Percentiles rank a stretch among this genome's conserved stretches.
phyloP scores from a whole-genome alignment of 2,113 vertebrate genomes.

The Mastomys coucha region DNA sequence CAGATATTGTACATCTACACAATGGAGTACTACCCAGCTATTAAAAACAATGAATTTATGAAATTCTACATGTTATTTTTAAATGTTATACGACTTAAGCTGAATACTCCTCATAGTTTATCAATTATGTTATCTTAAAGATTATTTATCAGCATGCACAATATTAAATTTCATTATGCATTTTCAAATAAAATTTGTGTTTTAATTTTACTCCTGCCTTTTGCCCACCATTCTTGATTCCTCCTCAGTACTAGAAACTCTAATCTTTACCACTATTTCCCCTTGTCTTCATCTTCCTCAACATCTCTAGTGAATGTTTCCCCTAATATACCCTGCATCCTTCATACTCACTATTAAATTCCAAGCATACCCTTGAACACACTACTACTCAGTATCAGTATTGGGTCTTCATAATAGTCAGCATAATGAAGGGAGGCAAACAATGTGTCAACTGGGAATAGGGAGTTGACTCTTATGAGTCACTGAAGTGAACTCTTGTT shows the following conservation, averaged over 20 bases:
- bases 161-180: background rate
- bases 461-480: background rate
- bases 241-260: background rate
- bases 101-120: background rate
- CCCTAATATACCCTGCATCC: background rate
- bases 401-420: background rate
- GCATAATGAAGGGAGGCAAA: background rate
- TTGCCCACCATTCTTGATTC: no score
- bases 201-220: background rate
- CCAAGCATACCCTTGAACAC: background rate
- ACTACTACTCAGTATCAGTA: background rate
- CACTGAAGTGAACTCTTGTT: background rate
- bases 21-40: no score
- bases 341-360: background rate
- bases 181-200: background rate
- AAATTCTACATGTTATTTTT: no score
- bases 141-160: background rate
- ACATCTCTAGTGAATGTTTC: background rate
- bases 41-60: no score
- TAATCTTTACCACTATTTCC: background rate
- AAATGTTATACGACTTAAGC: background rate
- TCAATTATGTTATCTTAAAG: background rate
- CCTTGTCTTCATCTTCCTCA: background rate
- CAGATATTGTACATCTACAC: no score
- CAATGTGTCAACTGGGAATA: background rate